phyloP scores from a whole-genome alignment of 2,888 invertebrate species.

The Clitarchus hookeri region DNA sequence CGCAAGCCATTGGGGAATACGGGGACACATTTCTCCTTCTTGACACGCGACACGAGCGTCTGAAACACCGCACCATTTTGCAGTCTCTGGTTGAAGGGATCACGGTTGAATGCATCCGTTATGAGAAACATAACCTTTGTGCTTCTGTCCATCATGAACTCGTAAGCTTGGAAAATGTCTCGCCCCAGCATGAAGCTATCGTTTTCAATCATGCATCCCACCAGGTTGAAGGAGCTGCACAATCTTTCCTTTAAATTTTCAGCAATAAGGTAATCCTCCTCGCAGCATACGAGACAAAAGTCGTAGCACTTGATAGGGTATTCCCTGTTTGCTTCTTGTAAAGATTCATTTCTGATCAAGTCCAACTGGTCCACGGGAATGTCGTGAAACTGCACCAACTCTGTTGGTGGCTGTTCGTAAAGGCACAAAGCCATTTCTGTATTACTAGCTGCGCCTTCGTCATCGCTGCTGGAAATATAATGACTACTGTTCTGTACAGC shows the following conservation, averaged over 20 bases:
- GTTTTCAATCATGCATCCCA: conserved; percentile 35
- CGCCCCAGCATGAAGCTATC: conserved; percentile 28
- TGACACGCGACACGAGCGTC: conserved; percentile 30
- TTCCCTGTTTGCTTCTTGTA: conserved; percentile 15
- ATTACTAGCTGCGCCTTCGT: background rate
- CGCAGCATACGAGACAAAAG: conserved; percentile 36
- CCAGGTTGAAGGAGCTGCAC: conserved; percentile 26
- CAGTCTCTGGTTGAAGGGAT: conserved; percentile 32
- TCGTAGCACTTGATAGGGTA: conserved; percentile 32
- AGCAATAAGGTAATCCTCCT: conserved; percentile 31
- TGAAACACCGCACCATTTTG: conserved; percentile 38
- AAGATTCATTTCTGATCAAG: background rate
- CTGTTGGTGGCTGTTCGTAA: background rate
- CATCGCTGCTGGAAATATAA: background rate
- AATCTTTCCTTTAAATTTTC: conserved; percentile 31
- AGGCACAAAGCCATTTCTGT: background rate
- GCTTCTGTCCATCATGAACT: conserved; percentile 37
- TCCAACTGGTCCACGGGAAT: background rate
- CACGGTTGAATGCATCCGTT: conserved; percentile 29
- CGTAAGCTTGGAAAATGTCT: conserved; percentile 34
- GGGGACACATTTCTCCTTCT: conserved; percentile 39
- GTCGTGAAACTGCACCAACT: background rate
- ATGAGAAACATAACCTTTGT: conserved; percentile 37
- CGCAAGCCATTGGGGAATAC: conserved; percentile 34
- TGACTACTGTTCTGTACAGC: background rate